phyloP scores from a whole-genome alignment of 2,888 invertebrate genomes.

The Steromphala cineraria region DNA sequence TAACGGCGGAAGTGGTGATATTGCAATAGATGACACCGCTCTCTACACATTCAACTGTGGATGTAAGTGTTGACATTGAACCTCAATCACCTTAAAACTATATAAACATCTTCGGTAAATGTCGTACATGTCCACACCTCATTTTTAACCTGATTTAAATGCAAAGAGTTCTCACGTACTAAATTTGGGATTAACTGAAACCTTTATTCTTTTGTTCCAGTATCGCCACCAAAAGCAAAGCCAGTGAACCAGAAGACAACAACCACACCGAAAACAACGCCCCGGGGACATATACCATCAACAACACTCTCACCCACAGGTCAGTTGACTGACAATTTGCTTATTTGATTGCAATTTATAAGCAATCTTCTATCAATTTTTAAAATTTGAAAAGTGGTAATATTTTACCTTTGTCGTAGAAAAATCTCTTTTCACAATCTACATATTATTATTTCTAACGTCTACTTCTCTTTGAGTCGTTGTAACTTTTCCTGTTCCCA shows the following conservation, averaged over 20 bases:
- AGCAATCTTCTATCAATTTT: too few relatives aligned
- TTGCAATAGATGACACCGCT: slow-evolving; percentile 62
- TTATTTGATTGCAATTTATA: too few relatives aligned
- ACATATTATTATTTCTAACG: too few relatives aligned
- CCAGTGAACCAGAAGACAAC: slow-evolving; percentile 30
- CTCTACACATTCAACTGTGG: slow-evolving; percentile 45
- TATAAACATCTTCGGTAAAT: background rate
- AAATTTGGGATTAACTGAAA: too few relatives aligned
- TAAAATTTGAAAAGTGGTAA: too few relatives aligned
- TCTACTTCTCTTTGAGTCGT: too few relatives aligned
- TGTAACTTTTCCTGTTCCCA: too few relatives aligned
- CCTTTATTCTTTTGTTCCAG: slow-evolving; percentile 10
- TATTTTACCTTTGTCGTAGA: too few relatives aligned
- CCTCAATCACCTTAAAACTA: background rate
- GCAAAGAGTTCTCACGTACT: too few relatives aligned
- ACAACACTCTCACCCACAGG: background rate
- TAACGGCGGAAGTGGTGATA: slow-evolving; percentile 53
- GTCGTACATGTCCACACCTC: background rate
- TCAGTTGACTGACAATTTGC: too few relatives aligned
- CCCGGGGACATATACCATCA: background rate
- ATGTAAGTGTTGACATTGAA: slow-evolving; percentile 37
- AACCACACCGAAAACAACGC: slow-evolving; percentile 26
- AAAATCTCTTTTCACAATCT: too few relatives aligned
- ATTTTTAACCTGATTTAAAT: too few relatives aligned
- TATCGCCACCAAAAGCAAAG: slow-evolving; percentile 36